These are phyloP conservation scores for Drosophila pallidifrons DNA, from an alignment of 1,140 invertebrate species.

Conservation along the genomic window DNA sequence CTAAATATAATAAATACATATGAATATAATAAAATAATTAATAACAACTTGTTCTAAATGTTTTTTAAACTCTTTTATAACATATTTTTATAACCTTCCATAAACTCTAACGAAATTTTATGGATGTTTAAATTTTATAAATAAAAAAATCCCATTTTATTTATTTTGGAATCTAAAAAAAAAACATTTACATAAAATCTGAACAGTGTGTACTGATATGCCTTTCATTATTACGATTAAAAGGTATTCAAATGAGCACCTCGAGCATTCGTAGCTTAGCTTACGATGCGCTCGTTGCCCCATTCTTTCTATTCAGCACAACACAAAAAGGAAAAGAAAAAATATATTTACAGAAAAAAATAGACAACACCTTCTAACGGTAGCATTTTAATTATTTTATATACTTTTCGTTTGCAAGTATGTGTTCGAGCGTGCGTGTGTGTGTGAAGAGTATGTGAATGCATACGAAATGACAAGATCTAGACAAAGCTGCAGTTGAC, in stretches of 20 bases:
- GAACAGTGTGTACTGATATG: background rate
- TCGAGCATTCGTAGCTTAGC: slow-evolving; percentile 62
- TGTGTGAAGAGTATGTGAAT: slow-evolving; percentile 54
- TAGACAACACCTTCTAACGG: slow-evolving; percentile 60
- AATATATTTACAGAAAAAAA: slow-evolving; percentile 38
- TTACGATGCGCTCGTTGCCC: slow-evolving; percentile 65
- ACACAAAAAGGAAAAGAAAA: slow-evolving; percentile 31
- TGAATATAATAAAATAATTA: no score
- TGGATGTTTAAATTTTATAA: background rate
- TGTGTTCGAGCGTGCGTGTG: slow-evolving; percentile 24
- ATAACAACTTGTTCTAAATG: background rate
- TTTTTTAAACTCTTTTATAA: background rate
- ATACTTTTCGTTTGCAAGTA: slow-evolving; percentile 54
- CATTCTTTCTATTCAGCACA: slow-evolving; percentile 69
- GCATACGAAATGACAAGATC: slow-evolving; percentile 60
- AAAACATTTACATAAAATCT: background rate
- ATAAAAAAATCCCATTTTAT: background rate
- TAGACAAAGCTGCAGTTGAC: slow-evolving; percentile 60
- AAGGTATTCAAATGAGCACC: slow-evolving; percentile 57
- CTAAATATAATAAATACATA: no score
- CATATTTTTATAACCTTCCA: no score
- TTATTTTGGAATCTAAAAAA: slow-evolving; percentile 1
- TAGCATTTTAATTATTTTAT: slow-evolving; percentile 82
- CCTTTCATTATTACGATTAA: background rate
- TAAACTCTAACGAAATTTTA: background rate